Conservation (phyloP, 2,888 invertebrate species). For the Diloba caeruleocephala region DNA sequence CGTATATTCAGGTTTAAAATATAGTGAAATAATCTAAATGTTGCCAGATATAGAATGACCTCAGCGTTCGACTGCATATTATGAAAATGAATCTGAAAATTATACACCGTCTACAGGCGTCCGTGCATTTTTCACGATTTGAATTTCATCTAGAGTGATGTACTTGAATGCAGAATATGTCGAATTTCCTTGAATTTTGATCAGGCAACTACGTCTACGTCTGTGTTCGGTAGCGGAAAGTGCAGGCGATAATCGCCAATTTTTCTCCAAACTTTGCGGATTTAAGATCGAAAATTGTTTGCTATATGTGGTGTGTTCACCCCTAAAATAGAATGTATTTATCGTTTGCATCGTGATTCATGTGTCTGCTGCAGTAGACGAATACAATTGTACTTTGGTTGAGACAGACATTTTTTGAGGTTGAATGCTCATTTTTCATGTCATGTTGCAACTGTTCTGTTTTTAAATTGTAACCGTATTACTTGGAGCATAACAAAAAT, state of each 20-base stretch:
- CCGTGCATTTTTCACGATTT: constrained; percentile 86
- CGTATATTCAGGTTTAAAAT: constrained; percentile 2
- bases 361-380: constrained; percentile 85
- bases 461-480: constrained; percentile 24
- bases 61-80: constrained; percentile 84
- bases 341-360: constrained; percentile 83
- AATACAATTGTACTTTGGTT: constrained; percentile 77
- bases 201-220: constrained; percentile 75
- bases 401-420: constrained; percentile 65
- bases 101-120: constrained; percentile 77
- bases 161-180: constrained; percentile 86
- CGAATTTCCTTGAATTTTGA: constrained; percentile 88
- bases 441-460: constrained; percentile 56
- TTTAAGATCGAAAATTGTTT: constrained; percentile 60
- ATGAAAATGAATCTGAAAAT: constrained; percentile 87
- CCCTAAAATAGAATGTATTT: constrained; percentile 78
- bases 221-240: constrained; percentile 54
- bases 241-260: constrained; percentile 59
- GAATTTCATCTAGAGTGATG: constrained; percentile 80
- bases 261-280: constrained; percentile 3
- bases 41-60: constrained; percentile 71
- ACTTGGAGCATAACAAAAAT: constrained; percentile 6
- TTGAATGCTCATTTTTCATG: constrained; percentile 65
- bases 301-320: constrained; percentile 64
- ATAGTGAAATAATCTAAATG: constrained; percentile 12